A percentile compares a stretch with the other conserved stretches of the same genome.
These are phyloP conservation scores for Nomada hirtipes DNA, from an alignment of 2,888 invertebrate species.

Conservation along the genomic window DNA sequence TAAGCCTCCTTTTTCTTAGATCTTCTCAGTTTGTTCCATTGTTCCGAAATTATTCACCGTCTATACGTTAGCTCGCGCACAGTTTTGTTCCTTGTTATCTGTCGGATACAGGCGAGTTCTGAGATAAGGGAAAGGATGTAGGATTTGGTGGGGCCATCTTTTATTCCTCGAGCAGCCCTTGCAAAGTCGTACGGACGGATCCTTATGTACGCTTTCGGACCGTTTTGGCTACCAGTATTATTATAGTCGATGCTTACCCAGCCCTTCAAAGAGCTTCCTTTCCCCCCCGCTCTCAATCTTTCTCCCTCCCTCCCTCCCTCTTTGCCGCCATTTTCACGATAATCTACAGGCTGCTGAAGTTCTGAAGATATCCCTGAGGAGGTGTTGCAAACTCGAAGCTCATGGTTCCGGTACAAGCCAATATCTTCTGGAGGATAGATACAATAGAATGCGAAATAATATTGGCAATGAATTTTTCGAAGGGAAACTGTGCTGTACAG, in stretches of 20 bases:
- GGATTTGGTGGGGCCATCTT: slow-evolving; percentile 45
- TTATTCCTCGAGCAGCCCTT: slow-evolving; percentile 43
- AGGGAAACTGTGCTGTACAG: neutral
- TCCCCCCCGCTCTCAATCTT: too few relatives aligned
- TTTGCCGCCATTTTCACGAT: slow-evolving; percentile 23
- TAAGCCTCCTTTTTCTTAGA: neutral
- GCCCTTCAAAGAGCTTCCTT: slow-evolving; percentile 22
- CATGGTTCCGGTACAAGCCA: neutral
- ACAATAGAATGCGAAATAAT: too few relatives aligned
- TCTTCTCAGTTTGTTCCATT: neutral
- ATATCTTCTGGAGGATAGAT: neutral
- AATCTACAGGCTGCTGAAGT: slow-evolving; percentile 33
- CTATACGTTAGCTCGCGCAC: slow-evolving; percentile 10
- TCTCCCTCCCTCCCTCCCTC: neutral
- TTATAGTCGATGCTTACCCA: slow-evolving; percentile 55
- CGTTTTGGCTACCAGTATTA: slow-evolving; percentile 48
- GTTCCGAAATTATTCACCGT: slow-evolving; percentile 17
- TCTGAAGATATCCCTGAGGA: slow-evolving; percentile 38
- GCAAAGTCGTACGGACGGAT: slow-evolving; percentile 37
- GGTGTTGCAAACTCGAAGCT: slow-evolving; percentile 29
- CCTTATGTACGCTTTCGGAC: slow-evolving; percentile 42
- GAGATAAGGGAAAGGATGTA: slow-evolving; percentile 18
- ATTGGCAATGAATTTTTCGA: neutral
- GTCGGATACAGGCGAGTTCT: slow-evolving; percentile 3
- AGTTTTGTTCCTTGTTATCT: slow-evolving; percentile 39